Percentiles rank a stretch among this genome's conserved stretches.
Evolutionary conservation across 2,888 invertebrate species (phyloP).

Genomic region (Smittia sp.): DNA sequence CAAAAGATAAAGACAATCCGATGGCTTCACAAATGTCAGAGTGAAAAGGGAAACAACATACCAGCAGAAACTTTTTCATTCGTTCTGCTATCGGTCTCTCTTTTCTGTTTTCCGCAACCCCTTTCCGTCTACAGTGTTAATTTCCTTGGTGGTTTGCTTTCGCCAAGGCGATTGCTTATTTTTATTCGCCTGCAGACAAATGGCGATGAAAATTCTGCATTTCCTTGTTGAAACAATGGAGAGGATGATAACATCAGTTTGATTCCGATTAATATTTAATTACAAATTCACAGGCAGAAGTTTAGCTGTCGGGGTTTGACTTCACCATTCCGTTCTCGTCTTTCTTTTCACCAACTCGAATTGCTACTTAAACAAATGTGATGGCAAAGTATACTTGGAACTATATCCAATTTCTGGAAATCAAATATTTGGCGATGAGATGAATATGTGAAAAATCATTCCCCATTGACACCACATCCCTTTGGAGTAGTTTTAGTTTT

Average conservation of each 20-base stretch:
- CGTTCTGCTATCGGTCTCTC: not conserved
- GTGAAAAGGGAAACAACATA: conserved; percentile 6
- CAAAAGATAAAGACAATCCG: not conserved
- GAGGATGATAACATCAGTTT: not conserved
- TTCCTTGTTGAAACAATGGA: not conserved
- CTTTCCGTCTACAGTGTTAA: conserved; percentile 5
- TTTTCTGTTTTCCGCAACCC: not conserved
- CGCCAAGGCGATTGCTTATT: not conserved
- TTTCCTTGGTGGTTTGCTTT: conserved; percentile 18
- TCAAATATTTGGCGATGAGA: not conserved
- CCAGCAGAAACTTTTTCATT: not conserved
- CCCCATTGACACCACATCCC: not conserved
- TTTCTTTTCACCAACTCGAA: too few species aligned
- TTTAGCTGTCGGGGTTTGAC: too few species aligned
- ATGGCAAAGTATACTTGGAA: not conserved
- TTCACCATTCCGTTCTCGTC: too few species aligned
- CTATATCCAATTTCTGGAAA: not conserved
- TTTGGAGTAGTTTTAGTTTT: not conserved
- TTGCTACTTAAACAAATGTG: too few species aligned
- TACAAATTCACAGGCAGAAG: not conserved
- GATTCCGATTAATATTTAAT: conserved; percentile 20
- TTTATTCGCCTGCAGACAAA: conserved; percentile 1
- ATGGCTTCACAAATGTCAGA: not conserved
- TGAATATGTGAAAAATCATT: not conserved
- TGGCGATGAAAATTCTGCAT: not conserved